Evolutionary conservation across 1,140 invertebrate species (phyloP).

Genomic region (Sinella curviseta): DNA sequence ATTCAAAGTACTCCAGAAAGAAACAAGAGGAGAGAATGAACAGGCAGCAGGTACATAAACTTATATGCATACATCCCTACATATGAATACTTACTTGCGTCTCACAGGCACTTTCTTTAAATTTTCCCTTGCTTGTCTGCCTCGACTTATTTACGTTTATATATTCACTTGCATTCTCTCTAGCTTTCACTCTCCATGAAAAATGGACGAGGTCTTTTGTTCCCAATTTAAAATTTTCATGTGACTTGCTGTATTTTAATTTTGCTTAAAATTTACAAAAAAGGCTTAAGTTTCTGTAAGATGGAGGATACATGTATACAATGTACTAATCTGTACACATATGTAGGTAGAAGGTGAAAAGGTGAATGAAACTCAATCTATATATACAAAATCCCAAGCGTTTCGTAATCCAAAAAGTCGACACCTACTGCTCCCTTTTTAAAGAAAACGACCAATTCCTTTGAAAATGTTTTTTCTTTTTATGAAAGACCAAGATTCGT

Average conservation of each 20-base stretch:
- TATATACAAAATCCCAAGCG: too few relatives aligned
- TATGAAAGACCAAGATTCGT: too few relatives aligned
- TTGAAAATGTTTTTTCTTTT: too few relatives aligned
- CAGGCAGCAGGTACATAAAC: background rate
- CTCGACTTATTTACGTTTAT: background rate
- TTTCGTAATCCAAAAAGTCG: too few relatives aligned
- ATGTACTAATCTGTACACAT: background rate
- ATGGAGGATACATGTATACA: background rate
- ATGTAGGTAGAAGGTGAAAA: background rate
- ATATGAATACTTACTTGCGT: background rate
- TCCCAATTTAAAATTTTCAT: conserved; percentile 37
- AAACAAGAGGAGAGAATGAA: conserved; percentile 6
- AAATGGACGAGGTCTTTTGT: conserved; percentile 29
- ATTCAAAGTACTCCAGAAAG: background rate
- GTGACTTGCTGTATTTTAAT: conserved; percentile 5
- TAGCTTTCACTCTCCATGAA: background rate
- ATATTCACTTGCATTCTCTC: background rate
- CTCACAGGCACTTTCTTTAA: too few relatives aligned
- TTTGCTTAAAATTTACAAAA: background rate
- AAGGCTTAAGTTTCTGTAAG: background rate
- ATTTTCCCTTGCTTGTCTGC: background rate
- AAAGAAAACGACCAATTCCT: too few relatives aligned
- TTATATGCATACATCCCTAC: background rate
- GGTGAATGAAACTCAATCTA: too few relatives aligned
- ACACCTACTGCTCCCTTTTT: too few relatives aligned